phyloP scores from a whole-genome alignment of 1,140 invertebrate species.

The Drosophila pruinosa region DNA sequence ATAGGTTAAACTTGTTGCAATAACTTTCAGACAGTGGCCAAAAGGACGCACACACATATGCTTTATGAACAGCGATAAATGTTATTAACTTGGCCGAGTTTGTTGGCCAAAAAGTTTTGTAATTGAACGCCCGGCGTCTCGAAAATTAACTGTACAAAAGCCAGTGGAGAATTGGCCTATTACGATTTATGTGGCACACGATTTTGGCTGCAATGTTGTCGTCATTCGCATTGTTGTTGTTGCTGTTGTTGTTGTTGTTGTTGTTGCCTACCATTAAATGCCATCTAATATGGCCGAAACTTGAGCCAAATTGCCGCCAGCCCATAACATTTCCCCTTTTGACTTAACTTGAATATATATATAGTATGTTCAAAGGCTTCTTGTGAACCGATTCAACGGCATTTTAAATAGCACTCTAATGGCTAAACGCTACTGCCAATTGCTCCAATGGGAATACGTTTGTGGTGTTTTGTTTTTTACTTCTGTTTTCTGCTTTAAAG shows the following conservation, averaged over 20 bases:
- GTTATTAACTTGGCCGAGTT: slow-evolving; percentile 69
- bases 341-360: not conserved
- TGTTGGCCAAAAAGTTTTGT: slow-evolving; percentile 67
- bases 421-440: not conserved
- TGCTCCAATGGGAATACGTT: not conserved
- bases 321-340: not conserved
- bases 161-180: slow-evolving; percentile 45
- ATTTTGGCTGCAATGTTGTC: not conserved
- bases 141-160: slow-evolving; percentile 56
- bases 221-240: not conserved
- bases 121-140: slow-evolving; percentile 58
- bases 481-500: too few relatives aligned
- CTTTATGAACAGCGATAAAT: slow-evolving; percentile 74
- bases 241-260: not conserved
- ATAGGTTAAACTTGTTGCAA: slow-evolving; percentile 72
- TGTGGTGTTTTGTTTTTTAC: too few relatives aligned
- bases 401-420: not conserved
- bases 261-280: not conserved
- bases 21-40: slow-evolving; percentile 49
- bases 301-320: slow-evolving; percentile 4
- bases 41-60: slow-evolving; percentile 25
- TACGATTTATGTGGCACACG: slow-evolving; percentile 25
- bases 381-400: slow-evolving; percentile 7
- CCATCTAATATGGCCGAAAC: slow-evolving; percentile 15
- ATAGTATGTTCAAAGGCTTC: not conserved